Evolutionary conservation across 2,888 invertebrate genomes (phyloP).

Genomic region (Heliconius hortense): DNA sequence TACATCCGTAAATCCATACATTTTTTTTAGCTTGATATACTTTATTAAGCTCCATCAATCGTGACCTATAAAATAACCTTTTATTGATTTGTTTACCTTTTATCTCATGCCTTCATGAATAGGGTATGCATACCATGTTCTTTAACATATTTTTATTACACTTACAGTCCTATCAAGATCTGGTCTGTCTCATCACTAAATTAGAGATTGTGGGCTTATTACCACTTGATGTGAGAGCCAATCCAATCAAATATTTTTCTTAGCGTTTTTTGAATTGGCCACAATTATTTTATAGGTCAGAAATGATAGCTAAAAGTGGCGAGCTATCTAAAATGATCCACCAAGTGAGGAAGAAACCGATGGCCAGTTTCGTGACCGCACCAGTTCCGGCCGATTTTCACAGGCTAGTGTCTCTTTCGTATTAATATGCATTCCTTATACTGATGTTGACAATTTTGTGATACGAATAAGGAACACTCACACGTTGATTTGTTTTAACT

Average conservation of each 20-base stretch:
- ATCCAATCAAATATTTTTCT: neutral
- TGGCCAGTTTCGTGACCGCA: slow-evolving; percentile 93
- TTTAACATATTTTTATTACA: no score
- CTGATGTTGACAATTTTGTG: neutral
- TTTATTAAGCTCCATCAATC: no score
- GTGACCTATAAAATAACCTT: no score
- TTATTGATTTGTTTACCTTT: no score
- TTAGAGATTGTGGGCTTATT: neutral
- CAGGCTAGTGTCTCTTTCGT: slow-evolving; percentile 79
- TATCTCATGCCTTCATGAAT: no score
- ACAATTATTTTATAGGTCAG: slow-evolving; percentile 79
- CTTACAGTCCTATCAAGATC: no score
- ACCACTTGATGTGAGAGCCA: no score
- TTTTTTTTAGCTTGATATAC: no score
- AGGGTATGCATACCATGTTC: no score
- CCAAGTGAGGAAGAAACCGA: slow-evolving; percentile 92
- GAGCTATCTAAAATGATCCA: slow-evolving; percentile 92
- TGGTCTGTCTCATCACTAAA: neutral
- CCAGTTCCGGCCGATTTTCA: slow-evolving; percentile 95
- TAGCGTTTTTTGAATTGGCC: neutral
- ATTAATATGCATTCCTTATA: slow-evolving; percentile 11
- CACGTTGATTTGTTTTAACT: neutral
- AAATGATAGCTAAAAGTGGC: slow-evolving; percentile 90
- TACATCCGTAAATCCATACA: no score
- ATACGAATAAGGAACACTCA: neutral